Percentiles rank a stretch among this genome's conserved stretches.
Conservation (phyloP, 2,113 vertebrate species). For the Murina feae region DNA sequence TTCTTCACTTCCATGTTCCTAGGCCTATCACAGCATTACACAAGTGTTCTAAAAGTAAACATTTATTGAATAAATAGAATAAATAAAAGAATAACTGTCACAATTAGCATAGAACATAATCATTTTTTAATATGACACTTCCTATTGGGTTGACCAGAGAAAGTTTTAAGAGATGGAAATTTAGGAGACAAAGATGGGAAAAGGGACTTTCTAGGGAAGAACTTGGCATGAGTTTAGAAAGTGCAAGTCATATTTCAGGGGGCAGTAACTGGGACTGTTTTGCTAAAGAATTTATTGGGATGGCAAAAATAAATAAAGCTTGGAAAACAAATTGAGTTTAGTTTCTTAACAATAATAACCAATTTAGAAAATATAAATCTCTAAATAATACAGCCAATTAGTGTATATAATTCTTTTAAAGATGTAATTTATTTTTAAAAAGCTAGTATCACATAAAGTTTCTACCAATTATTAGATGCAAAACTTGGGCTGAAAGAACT, state of each 20-base stretch:
- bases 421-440: neutral
- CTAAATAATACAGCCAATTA: neutral
- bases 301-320: neutral
- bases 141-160: neutral
- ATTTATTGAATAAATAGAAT: neutral
- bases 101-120: neutral
- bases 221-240: neutral
- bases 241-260: neutral
- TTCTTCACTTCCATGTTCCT: neutral
- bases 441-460: neutral
- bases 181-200: neutral
- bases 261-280: neutral
- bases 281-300: neutral
- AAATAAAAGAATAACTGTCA: neutral
- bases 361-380: neutral
- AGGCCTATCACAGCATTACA: neutral
- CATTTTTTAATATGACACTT: neutral
- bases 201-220: neutral
- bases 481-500: neutral
- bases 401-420: neutral
- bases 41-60: neutral
- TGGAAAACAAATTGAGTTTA: neutral
- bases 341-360: neutral
- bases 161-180: neutral
- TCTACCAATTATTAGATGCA: neutral